Conservation (phyloP, 2,113 vertebrate genomes). For the Phrynocephalus versicolor region DNA sequence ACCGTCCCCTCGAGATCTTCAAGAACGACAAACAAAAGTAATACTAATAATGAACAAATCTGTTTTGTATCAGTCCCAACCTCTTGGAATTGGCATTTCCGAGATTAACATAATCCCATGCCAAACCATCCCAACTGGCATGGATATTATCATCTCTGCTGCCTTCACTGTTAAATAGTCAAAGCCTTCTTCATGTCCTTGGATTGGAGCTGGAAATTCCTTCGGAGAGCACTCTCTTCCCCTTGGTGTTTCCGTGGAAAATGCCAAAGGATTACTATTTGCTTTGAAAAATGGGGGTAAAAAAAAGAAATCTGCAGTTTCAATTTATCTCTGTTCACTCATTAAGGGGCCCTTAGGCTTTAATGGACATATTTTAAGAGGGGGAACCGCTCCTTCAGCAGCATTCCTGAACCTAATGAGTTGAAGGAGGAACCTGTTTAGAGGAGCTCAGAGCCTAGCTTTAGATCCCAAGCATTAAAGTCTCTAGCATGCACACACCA, state of each 20-base stretch:
- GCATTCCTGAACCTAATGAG: constrained; percentile 38
- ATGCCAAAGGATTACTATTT: constrained; percentile 41
- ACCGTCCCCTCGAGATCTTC: constrained; percentile 37
- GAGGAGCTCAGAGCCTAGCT: not conserved
- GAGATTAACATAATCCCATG: rapidly evolving
- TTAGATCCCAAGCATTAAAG: constrained; percentile 39
- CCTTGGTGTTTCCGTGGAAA: constrained; percentile 55
- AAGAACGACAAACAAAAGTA: constrained; percentile 55
- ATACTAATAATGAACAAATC: constrained; percentile 57
- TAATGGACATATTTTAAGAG: constrained; percentile 41
- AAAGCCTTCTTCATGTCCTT: constrained; percentile 33
- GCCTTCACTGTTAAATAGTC: constrained; percentile 50
- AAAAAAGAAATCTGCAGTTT: constrained; percentile 15
- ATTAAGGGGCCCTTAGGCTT: constrained; percentile 35
- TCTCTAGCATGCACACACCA: constrained; percentile 39
- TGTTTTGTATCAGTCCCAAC: constrained; percentile 47
- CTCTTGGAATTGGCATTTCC: constrained; percentile 28
- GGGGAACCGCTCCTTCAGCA: constrained; percentile 39
- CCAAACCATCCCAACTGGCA: constrained; percentile 49
- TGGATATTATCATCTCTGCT: constrained; percentile 36
- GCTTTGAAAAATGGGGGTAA: constrained; percentile 38
- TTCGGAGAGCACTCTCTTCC: constrained; percentile 35
- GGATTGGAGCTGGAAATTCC: constrained; percentile 46
- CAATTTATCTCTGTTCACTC: constrained; percentile 47
- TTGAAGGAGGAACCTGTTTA: constrained; percentile 19